Conservation (phyloP, 2,888 invertebrate genomes). For the Lepidochrysops patricia region DNA sequence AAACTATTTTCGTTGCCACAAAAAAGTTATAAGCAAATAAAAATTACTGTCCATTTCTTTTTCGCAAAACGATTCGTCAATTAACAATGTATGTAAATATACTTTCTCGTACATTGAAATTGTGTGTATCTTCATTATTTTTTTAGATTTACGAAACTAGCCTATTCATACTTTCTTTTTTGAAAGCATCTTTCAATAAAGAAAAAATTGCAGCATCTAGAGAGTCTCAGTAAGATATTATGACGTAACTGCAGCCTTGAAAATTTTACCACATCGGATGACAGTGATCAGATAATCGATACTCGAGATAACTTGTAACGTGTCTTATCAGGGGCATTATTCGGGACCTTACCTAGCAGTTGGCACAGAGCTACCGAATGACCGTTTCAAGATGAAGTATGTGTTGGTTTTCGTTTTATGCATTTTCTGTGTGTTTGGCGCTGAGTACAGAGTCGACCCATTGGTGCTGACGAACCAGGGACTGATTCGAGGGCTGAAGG, state of each 20-base stretch:
- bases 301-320: conserved; percentile 15
- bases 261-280: background rate
- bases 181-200: no score
- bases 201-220: no score
- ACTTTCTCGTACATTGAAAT: no score
- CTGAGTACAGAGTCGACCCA: conserved; percentile 50
- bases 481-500: conserved; percentile 49
- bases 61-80: no score
- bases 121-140: no score
- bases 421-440: conserved; percentile 28
- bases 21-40: no score
- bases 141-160: no score
- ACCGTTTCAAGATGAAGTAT: conserved; percentile 31
- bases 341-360: background rate
- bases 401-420: conserved; percentile 28
- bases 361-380: conserved; percentile 16
- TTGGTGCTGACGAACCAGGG: conserved; percentile 56
- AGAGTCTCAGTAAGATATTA: no score
- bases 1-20: no score
- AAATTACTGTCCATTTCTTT: no score
- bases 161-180: no score
- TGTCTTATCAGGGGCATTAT: background rate
- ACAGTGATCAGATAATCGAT: background rate
- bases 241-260: background rate
- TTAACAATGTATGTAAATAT: no score